A percentile compares a stretch with the other conserved stretches of the same genome.
Conservation (phyloP, 2,113 vertebrate species). For the Natator depressus region DNA sequence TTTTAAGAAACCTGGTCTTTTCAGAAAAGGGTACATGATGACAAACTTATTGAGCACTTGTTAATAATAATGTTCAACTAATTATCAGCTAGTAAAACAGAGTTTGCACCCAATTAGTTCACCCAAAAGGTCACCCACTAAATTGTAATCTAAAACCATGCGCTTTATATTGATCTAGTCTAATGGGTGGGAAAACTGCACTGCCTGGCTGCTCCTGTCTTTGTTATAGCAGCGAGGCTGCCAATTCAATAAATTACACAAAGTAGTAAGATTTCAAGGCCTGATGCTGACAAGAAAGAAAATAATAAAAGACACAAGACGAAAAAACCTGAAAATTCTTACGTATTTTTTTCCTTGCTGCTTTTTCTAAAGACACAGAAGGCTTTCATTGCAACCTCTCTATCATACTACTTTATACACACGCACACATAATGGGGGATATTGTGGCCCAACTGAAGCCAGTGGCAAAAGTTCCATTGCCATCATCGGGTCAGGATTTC, state of each 20-base stretch:
- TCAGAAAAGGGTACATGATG: fast-evolving
- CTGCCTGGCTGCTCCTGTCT: not conserved
- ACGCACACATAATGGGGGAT: not conserved
- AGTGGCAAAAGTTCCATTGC: not conserved
- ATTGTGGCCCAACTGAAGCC: not conserved
- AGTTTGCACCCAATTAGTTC: slow-evolving; percentile 27
- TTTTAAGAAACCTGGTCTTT: not conserved
- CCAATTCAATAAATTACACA: not conserved
- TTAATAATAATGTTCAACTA: slow-evolving; percentile 22
- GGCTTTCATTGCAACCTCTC: not conserved
- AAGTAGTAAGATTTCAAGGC: not conserved
- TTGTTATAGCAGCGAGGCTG: not conserved
- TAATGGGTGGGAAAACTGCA: not conserved
- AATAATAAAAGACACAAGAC: not conserved
- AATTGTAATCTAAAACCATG: slow-evolving; percentile 3
- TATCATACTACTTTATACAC: not conserved
- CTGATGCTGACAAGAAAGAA: not conserved
- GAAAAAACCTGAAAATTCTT: not conserved
- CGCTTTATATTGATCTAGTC: not conserved
- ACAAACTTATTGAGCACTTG: not conserved
- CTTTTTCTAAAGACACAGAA: not conserved
- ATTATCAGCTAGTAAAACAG: slow-evolving; percentile 49
- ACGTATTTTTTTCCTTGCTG: fast-evolving
- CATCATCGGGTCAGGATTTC: not conserved
- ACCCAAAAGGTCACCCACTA: slow-evolving; percentile 33